Evolutionary conservation across 2,888 invertebrate genomes (phyloP), one percentile per base, ranked within the genome.

Genomic region (Plebejus anna): DNA sequence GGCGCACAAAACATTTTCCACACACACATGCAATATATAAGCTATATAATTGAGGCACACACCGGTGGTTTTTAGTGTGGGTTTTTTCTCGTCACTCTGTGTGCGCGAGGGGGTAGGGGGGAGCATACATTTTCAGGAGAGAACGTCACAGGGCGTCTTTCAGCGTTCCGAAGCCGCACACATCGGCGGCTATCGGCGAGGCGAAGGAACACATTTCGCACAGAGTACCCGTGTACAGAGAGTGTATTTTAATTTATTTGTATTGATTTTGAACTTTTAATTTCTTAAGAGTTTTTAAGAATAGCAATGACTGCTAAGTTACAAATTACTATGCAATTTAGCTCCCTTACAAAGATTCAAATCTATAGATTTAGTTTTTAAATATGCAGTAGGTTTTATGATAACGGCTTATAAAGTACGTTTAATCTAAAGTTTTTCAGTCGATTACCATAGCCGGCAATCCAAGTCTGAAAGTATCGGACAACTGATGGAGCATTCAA

Each of bases 81-180:
- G 88, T 89, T 91, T 91, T 92, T 92, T 76, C 76, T 76, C 59
- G 42, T 57, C 70, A 78, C 78, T 90, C 88, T 82, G 79, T 80
- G 80, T 79, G 79, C 78, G 82, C 81, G 79, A 81, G 83, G 83
- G 82, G 79, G 80, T 80, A 81, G 81, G 87, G 82, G 85, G 86
- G 78, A 85, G 88, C 89, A 90, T 90, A 91, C 90, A 90, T 91
- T 92, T 92, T 92, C 92, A 92, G 92, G 90, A 91, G 91, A 89
- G 90, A 81, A 85, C 90, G 90, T 91, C 91, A 92, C 91, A 89
- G 88, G 89, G 90, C 92, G 92, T 94, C 93, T 94, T 94, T 94
- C 93, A 92, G 89, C 90, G 91, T 89, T 88, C 88, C 89, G 88
- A 90, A 88, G 89, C 85, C 90, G 92, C 93, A 92, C 93, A 94